Evolutionary conservation across 2,888 invertebrate genomes (phyloP).

Genomic region (Drosophila incognita): DNA sequence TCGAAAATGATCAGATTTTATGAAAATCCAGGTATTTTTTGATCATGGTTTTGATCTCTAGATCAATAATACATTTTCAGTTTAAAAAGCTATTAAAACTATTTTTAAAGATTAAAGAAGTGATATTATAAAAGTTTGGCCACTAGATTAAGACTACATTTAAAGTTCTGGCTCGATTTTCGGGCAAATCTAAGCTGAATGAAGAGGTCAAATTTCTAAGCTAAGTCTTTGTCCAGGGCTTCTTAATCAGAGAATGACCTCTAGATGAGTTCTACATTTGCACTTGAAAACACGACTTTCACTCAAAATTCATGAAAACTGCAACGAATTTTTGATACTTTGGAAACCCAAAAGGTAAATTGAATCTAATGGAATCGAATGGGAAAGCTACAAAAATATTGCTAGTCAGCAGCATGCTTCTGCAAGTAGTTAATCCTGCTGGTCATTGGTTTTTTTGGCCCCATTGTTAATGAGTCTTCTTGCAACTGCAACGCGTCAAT

Average conservation of each 20-base stretch:
- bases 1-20: background rate
- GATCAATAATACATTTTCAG: background rate
- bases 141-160: background rate
- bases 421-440: constrained; percentile 4
- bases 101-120: no score
- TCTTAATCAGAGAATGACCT: background rate
- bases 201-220: background rate
- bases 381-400: background rate
- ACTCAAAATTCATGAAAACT: background rate
- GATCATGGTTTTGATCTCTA: background rate
- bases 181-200: no score
- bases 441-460: constrained; percentile 15
- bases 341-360: background rate
- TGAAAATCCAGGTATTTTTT: background rate
- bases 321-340: background rate
- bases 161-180: background rate
- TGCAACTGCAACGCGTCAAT: constrained; percentile 44
- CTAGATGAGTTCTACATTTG: no score
- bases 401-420: background rate
- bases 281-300: background rate
- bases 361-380: background rate
- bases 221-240: background rate
- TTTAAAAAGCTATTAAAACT: background rate
- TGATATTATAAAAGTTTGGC: background rate
- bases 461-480: constrained; percentile 43